These are phyloP conservation scores for Neogobius melanostomus DNA, from an alignment of 2,113 vertebrate genomes.

Conservation along the genomic window DNA sequence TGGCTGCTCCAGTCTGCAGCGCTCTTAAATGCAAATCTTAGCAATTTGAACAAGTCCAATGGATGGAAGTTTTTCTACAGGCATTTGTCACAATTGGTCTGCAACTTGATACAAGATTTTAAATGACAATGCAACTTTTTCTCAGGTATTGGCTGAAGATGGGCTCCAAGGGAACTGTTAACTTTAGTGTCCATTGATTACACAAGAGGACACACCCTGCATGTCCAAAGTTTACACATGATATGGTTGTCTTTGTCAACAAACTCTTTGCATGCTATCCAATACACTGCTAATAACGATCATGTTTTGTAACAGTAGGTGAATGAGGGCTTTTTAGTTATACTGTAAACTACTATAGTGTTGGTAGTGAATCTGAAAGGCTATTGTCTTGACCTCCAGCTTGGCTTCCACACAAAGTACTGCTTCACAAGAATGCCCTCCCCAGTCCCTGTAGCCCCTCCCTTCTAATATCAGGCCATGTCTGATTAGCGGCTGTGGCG, in stretches of 20 bases:
- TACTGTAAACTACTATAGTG: not conserved
- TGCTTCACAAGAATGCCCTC: constrained; percentile 26
- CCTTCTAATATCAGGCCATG: constrained; percentile 70
- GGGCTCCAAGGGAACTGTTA: constrained; percentile 24
- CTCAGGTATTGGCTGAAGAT: constrained; percentile 55
- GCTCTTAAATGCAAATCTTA: not conserved
- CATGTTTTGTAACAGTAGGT: not conserved
- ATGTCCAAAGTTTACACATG: constrained; percentile 45
- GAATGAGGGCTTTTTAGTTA: not conserved
- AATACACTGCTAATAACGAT: not conserved
- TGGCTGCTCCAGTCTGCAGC: not conserved
- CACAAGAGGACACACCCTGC: constrained; percentile 38
- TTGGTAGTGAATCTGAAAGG: constrained; percentile 4
- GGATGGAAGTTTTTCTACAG: not conserved
- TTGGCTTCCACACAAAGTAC: constrained; percentile 2
- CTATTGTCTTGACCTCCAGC: constrained; percentile 7
- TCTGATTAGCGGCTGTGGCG: constrained; percentile 47
- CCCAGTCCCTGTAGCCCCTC: constrained; percentile 54
- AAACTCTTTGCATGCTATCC: not conserved
- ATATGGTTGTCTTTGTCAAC: constrained; percentile 41
- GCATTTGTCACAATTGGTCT: not conserved
- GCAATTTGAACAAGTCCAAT: not conserved
- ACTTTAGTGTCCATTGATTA: constrained; percentile 31
- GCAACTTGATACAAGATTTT: constrained; percentile 15
- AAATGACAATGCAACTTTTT: constrained; percentile 26